A percentile compares a stretch with the other conserved stretches of the same genome.
phyloP scores from a whole-genome alignment of 2,888 invertebrate species.

The Linnaemya tessellans region DNA sequence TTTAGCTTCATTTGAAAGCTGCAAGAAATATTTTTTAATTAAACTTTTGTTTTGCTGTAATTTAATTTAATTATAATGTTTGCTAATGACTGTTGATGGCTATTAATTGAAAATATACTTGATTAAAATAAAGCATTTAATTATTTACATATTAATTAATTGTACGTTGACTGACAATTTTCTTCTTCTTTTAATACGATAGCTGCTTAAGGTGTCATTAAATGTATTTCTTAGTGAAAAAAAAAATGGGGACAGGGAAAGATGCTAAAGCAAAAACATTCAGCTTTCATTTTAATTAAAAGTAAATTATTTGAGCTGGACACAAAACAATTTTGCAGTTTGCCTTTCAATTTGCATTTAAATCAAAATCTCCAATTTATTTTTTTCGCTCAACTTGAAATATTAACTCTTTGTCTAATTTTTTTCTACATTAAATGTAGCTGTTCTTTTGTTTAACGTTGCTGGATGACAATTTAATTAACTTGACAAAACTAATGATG shows the following conservation, averaged over 20 bases:
- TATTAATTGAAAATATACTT: constrained; percentile 61
- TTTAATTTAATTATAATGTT: constrained; percentile 62
- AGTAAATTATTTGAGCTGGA: constrained; percentile 58
- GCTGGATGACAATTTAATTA: constrained; percentile 69
- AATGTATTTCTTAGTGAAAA: constrained; percentile 1
- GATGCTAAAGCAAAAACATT: not conserved
- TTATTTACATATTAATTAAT: constrained; percentile 55
- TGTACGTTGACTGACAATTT: constrained; percentile 14
- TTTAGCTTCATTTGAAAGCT: not conserved
- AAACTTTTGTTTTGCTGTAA: constrained; percentile 4
- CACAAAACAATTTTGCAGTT: constrained; percentile 16
- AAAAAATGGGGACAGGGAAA: not conserved
- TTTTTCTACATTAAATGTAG: not conserved
- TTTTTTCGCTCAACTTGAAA: constrained; percentile 21
- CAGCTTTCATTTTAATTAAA: constrained; percentile 68
- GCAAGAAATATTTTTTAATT: constrained; percentile 2
- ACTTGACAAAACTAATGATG: constrained; percentile 70
- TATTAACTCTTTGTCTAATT: constrained; percentile 62
- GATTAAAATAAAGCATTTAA: constrained; percentile 43
- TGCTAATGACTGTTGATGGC: constrained; percentile 64
- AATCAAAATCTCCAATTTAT: constrained; percentile 46
- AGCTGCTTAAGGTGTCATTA: constrained; percentile 59
- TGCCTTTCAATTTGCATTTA: constrained; percentile 65
- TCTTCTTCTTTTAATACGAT: not conserved
- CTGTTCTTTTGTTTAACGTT: constrained; percentile 61